Evolutionary conservation across 92 coral and sea anemone genomes (phyloP), one percentile per base, ranked within the genome.

Genomic region (Porites evermanni): DNA sequence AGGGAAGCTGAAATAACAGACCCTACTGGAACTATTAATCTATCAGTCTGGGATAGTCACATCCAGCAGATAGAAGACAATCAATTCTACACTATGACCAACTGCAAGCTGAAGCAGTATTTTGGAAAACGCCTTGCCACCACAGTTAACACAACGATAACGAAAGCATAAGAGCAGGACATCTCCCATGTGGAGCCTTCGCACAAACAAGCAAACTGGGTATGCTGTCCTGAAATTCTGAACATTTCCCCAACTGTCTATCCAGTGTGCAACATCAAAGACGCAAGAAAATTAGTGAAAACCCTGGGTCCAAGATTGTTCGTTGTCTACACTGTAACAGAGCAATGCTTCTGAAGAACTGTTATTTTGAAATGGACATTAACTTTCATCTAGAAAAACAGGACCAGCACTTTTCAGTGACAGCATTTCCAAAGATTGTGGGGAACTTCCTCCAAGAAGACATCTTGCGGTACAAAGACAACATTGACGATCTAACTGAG

Each of bases 21-120:
- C 90, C 69, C 86, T n/a, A 60, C 77, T 54, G 91, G 91, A 86
- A 64, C 90, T 64, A 86, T 86, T 20, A 78, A 79, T 12, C n/a
- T 86, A 67, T 56, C 86, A 78, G 86, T 86, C 16, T 70, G 90
- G 90, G 65, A 70, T 1, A 68, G 77, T 58, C 90, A 86, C 90
- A 86, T 86, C 3, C 72, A 86, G 50, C 86, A 86, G 72, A 72
- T 79, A 53, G 78, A 86, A 86, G 72, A 72, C 58, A 16, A 12
- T 10, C 85, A 87, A 87, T 79, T 87, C 79, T 87, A 87, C 80
- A 60, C 86, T 63, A 13, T 87, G 21, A 67, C 71, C 71, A 23
- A 67, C 71, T 67, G 71, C 71, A 67, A 67, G 44, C 71, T 67
- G 6, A 67, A 67, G 71, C 71, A 67, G 10, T 67, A 67, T 67